Evolutionary conservation across 2,888 invertebrate genomes (phyloP), one percentile per base, ranked within the genome.

Genomic region (Drosophila helvetica): DNA sequence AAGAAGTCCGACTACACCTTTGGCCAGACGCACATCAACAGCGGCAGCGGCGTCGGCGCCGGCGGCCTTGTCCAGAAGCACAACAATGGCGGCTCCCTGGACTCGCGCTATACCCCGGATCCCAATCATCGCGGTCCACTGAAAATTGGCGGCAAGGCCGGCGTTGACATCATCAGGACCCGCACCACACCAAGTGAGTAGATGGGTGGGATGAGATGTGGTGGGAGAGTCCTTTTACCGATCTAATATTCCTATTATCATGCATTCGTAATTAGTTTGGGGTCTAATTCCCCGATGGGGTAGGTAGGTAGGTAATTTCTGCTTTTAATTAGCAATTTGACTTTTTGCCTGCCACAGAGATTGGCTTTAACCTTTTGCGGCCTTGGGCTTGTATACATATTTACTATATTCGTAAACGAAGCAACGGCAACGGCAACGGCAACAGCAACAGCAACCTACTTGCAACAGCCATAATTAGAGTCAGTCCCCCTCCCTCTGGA

Each of bases 161-260:
- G 95, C 43, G 96, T 94, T 47, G 96, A 96, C 91, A 95, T 96
- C 84, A 96, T 96, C 88, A 93, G 96, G 81, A 94, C 96, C 61
- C 93, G 94, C 83, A 94, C 94, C 75, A 94, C 94, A 77, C 94
- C 94, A 79, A 94, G 94, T 94, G 92, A 94, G 94, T 84, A 19
- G 19, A n/a, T 1, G 10, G 3, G 15, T 12, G 3, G 22, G 22
- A n/a, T n/a, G n/a, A n/a, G n/a, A n/a, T n/a, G n/a, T n/a, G n/a
- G n/a, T n/a, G n/a, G n/a, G n/a, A n/a, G n/a, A 15, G 43, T 38
- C 33, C 9, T 18, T 8, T 12, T 1, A 18, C 25, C 27, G 22
- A 53, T 67, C 27, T 42, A 48, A 54, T 42, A 56, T 48, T 52
- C 38, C 43, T 25, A 67, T 33, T 25, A 67, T 61, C 56, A 50